These are phyloP conservation scores for Cryptus armator DNA, from an alignment of 2,888 invertebrate species.

Conservation along the genomic window DNA sequence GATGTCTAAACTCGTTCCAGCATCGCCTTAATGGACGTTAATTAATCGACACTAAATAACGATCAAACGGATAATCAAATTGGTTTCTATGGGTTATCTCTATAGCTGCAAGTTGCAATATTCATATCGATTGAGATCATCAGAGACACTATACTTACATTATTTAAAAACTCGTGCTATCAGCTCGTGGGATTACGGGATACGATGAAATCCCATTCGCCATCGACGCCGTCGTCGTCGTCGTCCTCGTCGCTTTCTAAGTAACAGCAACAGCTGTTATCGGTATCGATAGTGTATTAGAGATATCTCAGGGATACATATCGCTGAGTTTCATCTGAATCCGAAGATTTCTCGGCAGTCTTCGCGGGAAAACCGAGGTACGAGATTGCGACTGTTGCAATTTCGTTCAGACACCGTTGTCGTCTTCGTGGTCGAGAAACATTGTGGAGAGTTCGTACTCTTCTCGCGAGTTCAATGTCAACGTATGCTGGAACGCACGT, in stretches of 20 bases:
- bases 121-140: constrained; percentile 43
- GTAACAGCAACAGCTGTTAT: constrained; percentile 30
- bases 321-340: constrained; percentile 57
- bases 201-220: constrained; percentile 49
- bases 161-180: constrained; percentile 14
- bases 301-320: constrained; percentile 58
- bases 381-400: constrained; percentile 36
- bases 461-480: constrained; percentile 36
- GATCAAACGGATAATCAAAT: background rate
- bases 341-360: constrained; percentile 58
- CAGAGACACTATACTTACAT: constrained; percentile 4
- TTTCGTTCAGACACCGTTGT: constrained; percentile 5
- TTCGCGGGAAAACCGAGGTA: constrained; percentile 52
- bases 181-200: constrained; percentile 7
- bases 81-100: background rate
- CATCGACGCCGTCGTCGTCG: constrained; percentile 4
- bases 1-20: background rate
- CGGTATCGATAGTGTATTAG: constrained; percentile 52
- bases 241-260: constrained; percentile 43
- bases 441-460: constrained; percentile 11
- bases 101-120: background rate
- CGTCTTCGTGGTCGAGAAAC: constrained; percentile 1
- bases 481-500: background rate
- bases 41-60: background rate
- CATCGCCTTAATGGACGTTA: background rate